Conservation (phyloP, 1,140 invertebrate species). For the Araneus ventricosus region DNA sequence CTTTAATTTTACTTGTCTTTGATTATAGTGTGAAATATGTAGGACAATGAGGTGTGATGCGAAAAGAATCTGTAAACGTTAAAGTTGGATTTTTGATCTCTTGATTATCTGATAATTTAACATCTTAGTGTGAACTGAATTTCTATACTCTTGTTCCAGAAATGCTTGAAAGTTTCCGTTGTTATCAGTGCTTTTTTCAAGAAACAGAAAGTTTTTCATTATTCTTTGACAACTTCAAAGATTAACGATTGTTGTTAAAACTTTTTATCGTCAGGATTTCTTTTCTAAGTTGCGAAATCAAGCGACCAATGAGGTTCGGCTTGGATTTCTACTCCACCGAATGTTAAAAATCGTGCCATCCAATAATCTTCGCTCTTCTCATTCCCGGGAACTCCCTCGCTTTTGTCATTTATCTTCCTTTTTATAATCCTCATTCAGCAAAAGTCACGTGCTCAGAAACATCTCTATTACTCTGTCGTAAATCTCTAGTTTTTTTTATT, state of each 20-base stretch:
- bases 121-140: neutral
- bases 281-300: neutral
- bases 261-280: neutral
- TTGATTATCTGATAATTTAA: too few relatives aligned
- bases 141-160: neutral
- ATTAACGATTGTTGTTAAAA: slow-evolving; percentile 2
- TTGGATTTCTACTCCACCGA: neutral
- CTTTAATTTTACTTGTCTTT: too few relatives aligned
- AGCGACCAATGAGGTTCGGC: neutral
- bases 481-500: slow-evolving; percentile 8
- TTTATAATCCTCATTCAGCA: slow-evolving; percentile 38
- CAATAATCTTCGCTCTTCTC: neutral
- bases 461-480: slow-evolving; percentile 36
- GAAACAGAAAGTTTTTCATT: neutral
- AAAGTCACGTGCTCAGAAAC: slow-evolving; percentile 15
- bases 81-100: too few relatives aligned
- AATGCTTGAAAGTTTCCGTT: neutral
- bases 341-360: neutral
- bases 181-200: neutral
- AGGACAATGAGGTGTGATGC: too few relatives aligned
- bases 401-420: slow-evolving; percentile 36
- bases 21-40: too few relatives aligned
- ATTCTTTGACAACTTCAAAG: neutral
- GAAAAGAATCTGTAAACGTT: too few relatives aligned
- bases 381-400: neutral